Conservation (phyloP, 2,797 vertebrate genomes). For the Odontamblyopus lacepedii region DNA sequence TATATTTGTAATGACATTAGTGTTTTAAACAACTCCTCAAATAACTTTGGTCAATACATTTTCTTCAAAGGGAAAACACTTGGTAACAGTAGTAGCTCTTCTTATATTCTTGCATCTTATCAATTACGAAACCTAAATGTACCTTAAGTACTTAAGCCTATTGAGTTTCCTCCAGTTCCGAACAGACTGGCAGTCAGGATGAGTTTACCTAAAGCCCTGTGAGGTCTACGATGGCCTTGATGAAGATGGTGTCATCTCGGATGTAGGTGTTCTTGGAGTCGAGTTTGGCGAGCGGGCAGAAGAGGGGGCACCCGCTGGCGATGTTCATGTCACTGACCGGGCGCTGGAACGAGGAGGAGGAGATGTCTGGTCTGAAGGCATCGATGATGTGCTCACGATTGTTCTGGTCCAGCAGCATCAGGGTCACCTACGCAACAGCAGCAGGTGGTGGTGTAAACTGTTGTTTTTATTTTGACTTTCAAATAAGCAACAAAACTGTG, state of each 20-base stretch:
- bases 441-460: not conserved
- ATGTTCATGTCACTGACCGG: constrained; percentile 96
- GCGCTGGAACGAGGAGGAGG: constrained; percentile 94
- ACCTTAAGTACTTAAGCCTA: constrained; percentile 32
- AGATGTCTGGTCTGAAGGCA: constrained; percentile 92
- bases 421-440: constrained; percentile 82
- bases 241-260: constrained; percentile 94
- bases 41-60: constrained; percentile 49
- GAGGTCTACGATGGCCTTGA: constrained; percentile 97
- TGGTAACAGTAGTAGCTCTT: constrained; percentile 20
- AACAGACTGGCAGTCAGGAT: constrained; percentile 42
- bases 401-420: constrained; percentile 97
- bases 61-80: constrained; percentile 23
- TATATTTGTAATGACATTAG: not conserved
- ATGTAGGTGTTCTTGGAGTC: constrained; percentile 93
- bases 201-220: constrained; percentile 85
- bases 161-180: constrained; percentile 28
- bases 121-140: constrained; percentile 26
- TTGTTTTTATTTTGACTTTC: too few relatives aligned
- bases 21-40: constrained; percentile 7
- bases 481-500: too few relatives aligned
- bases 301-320: constrained; percentile 95
- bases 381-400: constrained; percentile 96
- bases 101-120: constrained; percentile 31
- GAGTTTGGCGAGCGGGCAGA: constrained; percentile 91